phyloP scores from a whole-genome alignment of 2,888 invertebrate species.

The Nomada flava region DNA sequence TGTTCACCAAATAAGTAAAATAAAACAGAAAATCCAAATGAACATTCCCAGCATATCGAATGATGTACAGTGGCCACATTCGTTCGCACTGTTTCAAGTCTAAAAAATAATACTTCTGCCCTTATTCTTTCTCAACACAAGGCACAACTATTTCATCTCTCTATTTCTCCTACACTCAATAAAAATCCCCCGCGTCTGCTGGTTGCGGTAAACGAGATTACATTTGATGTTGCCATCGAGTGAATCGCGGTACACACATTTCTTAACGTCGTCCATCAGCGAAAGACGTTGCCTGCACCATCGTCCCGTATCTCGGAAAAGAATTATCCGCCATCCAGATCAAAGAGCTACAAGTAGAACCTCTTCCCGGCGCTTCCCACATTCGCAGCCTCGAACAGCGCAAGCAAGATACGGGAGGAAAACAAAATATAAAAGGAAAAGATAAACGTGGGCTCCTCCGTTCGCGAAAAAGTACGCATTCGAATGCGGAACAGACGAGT shows the following conservation, averaged over 20 bases:
- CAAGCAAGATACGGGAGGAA: background rate
- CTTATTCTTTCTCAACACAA: too few relatives aligned
- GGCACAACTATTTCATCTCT: too few relatives aligned
- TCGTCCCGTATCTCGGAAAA: background rate
- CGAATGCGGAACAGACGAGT: slow-evolving; percentile 26
- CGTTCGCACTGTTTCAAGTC: too few relatives aligned
- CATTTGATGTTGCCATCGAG: too few relatives aligned
- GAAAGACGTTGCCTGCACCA: background rate
- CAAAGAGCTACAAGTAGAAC: background rate
- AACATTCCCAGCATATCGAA: too few relatives aligned
- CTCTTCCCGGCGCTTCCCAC: background rate
- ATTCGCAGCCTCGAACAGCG: background rate
- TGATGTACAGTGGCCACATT: too few relatives aligned
- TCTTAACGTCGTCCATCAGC: too few relatives aligned
- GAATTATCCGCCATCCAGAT: slow-evolving; percentile 9
- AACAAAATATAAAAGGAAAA: background rate
- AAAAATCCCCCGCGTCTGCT: too few relatives aligned
- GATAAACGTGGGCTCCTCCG: slow-evolving; percentile 1
- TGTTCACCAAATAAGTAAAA: background rate
- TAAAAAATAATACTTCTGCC: too few relatives aligned
- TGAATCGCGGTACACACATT: background rate
- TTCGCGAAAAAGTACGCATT: slow-evolving; percentile 39
- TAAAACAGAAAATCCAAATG: background rate
- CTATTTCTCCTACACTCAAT: too few relatives aligned
- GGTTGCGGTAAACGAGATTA: too few relatives aligned